Evolutionary conservation across 2,888 invertebrate genomes (phyloP).

Genomic region (Anticlea derivata): DNA sequence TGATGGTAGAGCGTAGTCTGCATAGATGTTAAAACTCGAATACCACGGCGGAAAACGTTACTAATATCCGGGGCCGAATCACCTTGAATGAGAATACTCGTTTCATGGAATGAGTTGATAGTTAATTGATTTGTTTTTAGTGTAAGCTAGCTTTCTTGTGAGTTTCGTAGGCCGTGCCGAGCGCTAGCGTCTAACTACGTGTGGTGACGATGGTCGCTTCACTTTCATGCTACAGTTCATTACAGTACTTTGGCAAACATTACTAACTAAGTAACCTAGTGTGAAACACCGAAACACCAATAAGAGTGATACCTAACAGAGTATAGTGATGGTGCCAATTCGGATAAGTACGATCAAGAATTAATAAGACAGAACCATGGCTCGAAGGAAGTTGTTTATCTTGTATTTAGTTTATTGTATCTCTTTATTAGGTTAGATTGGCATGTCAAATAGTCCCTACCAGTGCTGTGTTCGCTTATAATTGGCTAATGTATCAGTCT

Average conservation of each 20-base stretch:
- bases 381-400: too few relatives aligned
- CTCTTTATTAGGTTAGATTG: too few relatives aligned
- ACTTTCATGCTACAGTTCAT: constrained; percentile 18
- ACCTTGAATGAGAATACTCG: constrained; percentile 33
- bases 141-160: constrained; percentile 72
- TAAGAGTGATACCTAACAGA: too few relatives aligned
- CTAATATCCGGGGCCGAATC: constrained; percentile 56
- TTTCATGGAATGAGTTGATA: constrained; percentile 54
- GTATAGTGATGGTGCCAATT: too few relatives aligned
- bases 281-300: not conserved
- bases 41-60: constrained; percentile 71
- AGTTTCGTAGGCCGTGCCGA: constrained; percentile 61
- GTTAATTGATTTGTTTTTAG: constrained; percentile 77
- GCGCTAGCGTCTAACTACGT: constrained; percentile 57
- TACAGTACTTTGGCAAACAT: constrained; percentile 13
- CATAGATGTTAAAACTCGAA: constrained; percentile 53
- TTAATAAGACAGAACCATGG: too few relatives aligned
- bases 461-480: too few relatives aligned
- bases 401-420: too few relatives aligned
- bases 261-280: not conserved
- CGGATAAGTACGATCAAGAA: too few relatives aligned
- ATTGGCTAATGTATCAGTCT: too few relatives aligned
- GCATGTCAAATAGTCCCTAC: too few relatives aligned
- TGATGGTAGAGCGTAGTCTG: constrained; percentile 50
- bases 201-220: constrained; percentile 38